Evolutionary conservation across 2,113 vertebrate species (phyloP), one percentile per base, ranked within the genome.

Genomic region (Chascanopsetta lugubris): DNA sequence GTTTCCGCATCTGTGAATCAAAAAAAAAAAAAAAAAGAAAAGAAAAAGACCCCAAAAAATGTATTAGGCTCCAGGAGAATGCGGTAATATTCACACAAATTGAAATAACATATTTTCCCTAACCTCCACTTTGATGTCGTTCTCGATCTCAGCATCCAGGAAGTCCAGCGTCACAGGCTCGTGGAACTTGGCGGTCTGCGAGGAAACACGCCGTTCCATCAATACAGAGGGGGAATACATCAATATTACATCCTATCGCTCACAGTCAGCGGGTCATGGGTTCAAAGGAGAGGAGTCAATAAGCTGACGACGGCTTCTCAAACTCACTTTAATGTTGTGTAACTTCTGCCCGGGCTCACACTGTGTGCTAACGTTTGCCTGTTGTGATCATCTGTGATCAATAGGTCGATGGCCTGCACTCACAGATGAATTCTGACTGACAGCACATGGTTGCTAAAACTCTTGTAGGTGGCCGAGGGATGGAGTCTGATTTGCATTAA

Each of bases 1-100:
- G 90, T 81, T 77, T 94, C 60, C 97, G 91, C 84, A 99, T 97
- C 97, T 99, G 75, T 73, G 59, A 9, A 61, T 7, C 24, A 65
- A 62, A 20, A 15, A 2, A 11, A 46, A 32, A n/a, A n/a, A n/a
- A n/a, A n/a, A n/a, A n/a, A 40, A 30, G 30, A 45, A 48, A n/a
- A 29, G 18, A 25, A 24, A 18, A 46, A 3, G 17, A 53, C n/a
- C n/a, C n/a, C 17, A 11, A 62, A 46, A 25, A 30, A 49, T 40
- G 3, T 18, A 8, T 57, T 6, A 10, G 13, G 2, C 6, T n/a
- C 29, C 7, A 18, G n/a, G 12, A 51, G 4, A 74, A 21, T 0
- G 20, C 2, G 18, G 8, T 7, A 2, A 8, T 7, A n/a, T 49
- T 29, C n/a, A 54, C 49, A 20, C 34, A 38, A 15, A 1, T 5